Evolutionary conservation across 1,140 invertebrate species (phyloP), one percentile per base, ranked within the genome.

Genomic region (Drosophila subobscura): DNA sequence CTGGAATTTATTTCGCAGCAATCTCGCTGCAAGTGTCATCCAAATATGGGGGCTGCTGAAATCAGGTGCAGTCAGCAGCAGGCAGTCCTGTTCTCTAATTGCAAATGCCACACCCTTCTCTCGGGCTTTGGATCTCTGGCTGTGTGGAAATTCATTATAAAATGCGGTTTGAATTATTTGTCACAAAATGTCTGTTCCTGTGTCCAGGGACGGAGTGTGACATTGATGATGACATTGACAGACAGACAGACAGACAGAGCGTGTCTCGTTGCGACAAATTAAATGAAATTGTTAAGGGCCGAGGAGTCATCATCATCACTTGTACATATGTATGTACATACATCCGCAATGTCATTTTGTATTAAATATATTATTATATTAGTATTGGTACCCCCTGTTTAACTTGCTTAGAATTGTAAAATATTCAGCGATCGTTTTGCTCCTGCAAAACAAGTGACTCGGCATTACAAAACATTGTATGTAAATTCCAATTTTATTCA

Each of bases 211-310:
- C 71, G 46, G 54, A 16, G 55, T 88, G 55, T 88, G 83, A 88
- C 83, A 72, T 83, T 86, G 83, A 86, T 86, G 78, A 70, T 86
- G 83, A 86, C 83, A 89, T 84, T 88, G 84, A 88, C 64, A 51
- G 59, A 76, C 79, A 42, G 84, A 88, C 64, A 51, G 59, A 76
- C 79, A 42, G 29, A 14, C 63, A 52, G 46, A 8, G 49, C 41
- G 22, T 29, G 46, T 44, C 52, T 58, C 41, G 50, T 59, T 74
- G 80, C 63, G 70, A 72, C 73, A 80, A 73, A 78, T 71, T 58
- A 89, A 89, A 89, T 89, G 68, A 71, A 85, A 79, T 89, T 80
- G 73, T 77, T 77, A 89, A 89, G 84, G 84, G 64, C 63, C 65
- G 10, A 70, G 52, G 75, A 63, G 57, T 61, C 50, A 72, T 45